Evolutionary conservation across 2,797 vertebrate species (phyloP).

Genomic region (Cyprinodon diabolis): DNA sequence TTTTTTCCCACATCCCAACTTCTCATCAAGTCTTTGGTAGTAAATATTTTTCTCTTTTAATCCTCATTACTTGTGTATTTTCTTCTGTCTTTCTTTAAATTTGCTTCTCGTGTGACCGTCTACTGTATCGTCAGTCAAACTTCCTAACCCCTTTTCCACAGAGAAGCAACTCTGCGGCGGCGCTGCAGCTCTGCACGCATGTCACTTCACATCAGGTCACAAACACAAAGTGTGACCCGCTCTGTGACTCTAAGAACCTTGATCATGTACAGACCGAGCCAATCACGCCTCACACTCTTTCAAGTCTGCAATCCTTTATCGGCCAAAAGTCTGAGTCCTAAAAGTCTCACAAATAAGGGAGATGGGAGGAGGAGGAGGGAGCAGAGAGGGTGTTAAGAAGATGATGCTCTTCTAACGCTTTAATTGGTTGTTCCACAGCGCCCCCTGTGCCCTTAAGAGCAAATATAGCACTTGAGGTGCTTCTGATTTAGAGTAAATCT

Average conservation of each 20-base stretch:
- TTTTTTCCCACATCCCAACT: neutral
- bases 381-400: neutral
- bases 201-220: constrained; percentile 56
- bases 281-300: constrained; percentile 27
- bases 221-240: constrained; percentile 36
- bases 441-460: constrained; percentile 48
- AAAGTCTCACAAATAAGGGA: constrained; percentile 11
- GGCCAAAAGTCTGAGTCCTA: constrained; percentile 13
- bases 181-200: constrained; percentile 56
- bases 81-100: neutral
- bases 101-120: constrained; percentile 1
- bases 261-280: constrained; percentile 46
- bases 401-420: neutral
- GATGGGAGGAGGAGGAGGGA: neutral
- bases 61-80: no score
- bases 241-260: constrained; percentile 60
- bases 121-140: constrained; percentile 9
- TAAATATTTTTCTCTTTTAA: neutral
- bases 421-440: constrained; percentile 44
- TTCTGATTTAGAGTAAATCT: neutral
- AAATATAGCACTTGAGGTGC: neutral
- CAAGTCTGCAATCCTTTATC: constrained; percentile 26
- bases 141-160: neutral
- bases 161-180: constrained; percentile 23
- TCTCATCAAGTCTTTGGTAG: neutral